phyloP scores from a whole-genome alignment of 2,797 vertebrate genomes.

The Vireo griseus region DNA sequence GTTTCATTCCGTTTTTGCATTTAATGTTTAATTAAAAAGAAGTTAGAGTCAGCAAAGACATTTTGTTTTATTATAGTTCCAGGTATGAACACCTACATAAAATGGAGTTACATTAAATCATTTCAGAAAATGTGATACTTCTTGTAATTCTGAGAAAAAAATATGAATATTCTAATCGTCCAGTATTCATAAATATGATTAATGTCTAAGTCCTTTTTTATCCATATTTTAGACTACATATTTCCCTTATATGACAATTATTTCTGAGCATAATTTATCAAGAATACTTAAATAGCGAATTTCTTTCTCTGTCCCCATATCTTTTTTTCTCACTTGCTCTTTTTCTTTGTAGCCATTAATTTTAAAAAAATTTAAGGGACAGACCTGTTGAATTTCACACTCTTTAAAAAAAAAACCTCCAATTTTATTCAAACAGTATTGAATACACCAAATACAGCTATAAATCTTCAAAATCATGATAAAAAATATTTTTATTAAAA shows the following conservation, averaged over 20 bases:
- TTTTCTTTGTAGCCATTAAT: background rate
- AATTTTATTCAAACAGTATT: background rate
- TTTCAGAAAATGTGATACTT: slow-evolving; percentile 57
- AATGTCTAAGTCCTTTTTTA: background rate
- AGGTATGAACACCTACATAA: slow-evolving; percentile 41
- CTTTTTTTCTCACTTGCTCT: background rate
- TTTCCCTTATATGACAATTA: slow-evolving; percentile 12
- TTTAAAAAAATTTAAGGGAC: background rate
- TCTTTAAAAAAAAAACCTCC: background rate
- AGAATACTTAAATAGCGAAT: slow-evolving; percentile 6
- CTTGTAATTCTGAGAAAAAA: slow-evolving; percentile 51
- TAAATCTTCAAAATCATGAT: background rate
- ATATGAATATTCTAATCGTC: slow-evolving; percentile 39
- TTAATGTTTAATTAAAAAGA: slow-evolving; percentile 69
- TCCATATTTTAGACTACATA: background rate
- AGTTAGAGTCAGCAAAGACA: slow-evolving; percentile 51
- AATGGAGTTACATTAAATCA: slow-evolving; percentile 10
- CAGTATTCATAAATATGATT: slow-evolving; percentile 54
- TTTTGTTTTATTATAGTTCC: slow-evolving; percentile 63
- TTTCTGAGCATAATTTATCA: slow-evolving; percentile 11
- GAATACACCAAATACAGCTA: background rate
- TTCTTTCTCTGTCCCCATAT: background rate
- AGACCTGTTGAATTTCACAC: background rate
- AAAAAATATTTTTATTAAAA: background rate
- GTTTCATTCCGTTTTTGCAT: slow-evolving; percentile 47